phyloP scores from a whole-genome alignment of 2,113 vertebrate genomes.

The Dromiciops gliroides region DNA sequence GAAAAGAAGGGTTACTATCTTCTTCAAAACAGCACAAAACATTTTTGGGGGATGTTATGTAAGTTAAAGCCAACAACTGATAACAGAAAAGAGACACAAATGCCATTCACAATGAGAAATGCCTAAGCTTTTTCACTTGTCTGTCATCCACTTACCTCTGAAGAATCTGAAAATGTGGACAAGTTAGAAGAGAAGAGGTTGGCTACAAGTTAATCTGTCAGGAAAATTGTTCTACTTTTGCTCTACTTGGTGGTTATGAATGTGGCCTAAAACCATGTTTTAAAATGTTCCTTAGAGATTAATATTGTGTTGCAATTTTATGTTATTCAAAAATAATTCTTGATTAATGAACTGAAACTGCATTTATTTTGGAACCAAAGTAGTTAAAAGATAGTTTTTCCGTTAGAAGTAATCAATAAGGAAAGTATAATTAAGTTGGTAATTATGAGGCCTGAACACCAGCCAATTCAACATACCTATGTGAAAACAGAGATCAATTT shows the following conservation, averaged over 20 bases:
- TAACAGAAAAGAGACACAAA: not conserved
- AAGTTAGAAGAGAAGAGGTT: not conserved
- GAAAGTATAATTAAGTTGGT: constrained; percentile 77
- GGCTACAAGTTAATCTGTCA: constrained; percentile 35
- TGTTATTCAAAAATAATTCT: constrained; percentile 37
- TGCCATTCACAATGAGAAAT: constrained; percentile 19
- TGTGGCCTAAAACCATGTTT: constrained; percentile 69
- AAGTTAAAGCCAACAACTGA: not conserved
- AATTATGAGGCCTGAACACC: constrained; percentile 77
- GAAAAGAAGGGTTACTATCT: not conserved
- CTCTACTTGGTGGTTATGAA: constrained; percentile 41
- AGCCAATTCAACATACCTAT: constrained; percentile 69
- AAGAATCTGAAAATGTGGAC: constrained; percentile 30
- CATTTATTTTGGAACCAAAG: constrained; percentile 72
- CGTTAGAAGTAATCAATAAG: constrained; percentile 80
- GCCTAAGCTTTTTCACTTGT: constrained; percentile 38
- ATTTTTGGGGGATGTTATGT: not conserved
- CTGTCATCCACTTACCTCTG: constrained; percentile 49
- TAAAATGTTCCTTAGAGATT: constrained; percentile 66
- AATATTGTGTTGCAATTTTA: constrained; percentile 57
- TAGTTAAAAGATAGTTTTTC: constrained; percentile 71
- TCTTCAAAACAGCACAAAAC: not conserved
- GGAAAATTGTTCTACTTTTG: constrained; percentile 42
- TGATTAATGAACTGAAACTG: constrained; percentile 57
- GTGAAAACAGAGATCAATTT: constrained; percentile 78